phyloP scores from a whole-genome alignment of 1,140 invertebrate species.

The Cyrtorhinus lividipennis region DNA sequence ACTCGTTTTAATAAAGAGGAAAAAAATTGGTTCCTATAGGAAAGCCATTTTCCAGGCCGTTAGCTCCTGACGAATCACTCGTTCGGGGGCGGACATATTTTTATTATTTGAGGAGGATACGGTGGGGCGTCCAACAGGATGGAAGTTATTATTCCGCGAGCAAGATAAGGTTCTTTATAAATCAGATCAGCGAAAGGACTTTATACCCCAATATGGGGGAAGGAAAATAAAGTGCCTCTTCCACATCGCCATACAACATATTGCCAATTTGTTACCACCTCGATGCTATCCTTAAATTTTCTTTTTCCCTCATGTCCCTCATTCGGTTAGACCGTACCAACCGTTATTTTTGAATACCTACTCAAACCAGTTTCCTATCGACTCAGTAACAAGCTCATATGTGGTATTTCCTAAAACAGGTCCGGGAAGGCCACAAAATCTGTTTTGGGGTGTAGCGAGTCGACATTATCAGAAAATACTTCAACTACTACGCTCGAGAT shows the following conservation, averaged over 20 bases:
- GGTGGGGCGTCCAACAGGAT: slow-evolving; percentile 13
- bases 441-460: too few relatives aligned
- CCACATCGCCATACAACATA: slow-evolving; percentile 11
- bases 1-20: slow-evolving; percentile 9
- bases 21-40: slow-evolving; percentile 10
- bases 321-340: too few relatives aligned
- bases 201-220: slow-evolving; percentile 12
- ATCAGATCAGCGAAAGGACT: slow-evolving; percentile 15
- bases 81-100: slow-evolving; percentile 10
- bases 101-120: slow-evolving; percentile 9
- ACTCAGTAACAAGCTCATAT: too few relatives aligned
- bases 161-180: slow-evolving; percentile 16
- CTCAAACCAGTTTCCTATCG: too few relatives aligned
- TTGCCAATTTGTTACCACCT: slow-evolving; percentile 16
- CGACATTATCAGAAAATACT: too few relatives aligned
- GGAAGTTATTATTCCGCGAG: slow-evolving; percentile 15
- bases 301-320: background rate
- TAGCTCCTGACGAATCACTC: slow-evolving; percentile 15
- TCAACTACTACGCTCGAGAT: too few relatives aligned
- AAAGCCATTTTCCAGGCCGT: slow-evolving; percentile 15
- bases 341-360: too few relatives aligned
- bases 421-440: too few relatives aligned
- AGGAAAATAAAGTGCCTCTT: background rate
- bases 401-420: too few relatives aligned
- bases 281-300: background rate